Base-by-base conservation (phyloP, 2,113 vertebrate genomes). In the Rallus limicola region DNA sequence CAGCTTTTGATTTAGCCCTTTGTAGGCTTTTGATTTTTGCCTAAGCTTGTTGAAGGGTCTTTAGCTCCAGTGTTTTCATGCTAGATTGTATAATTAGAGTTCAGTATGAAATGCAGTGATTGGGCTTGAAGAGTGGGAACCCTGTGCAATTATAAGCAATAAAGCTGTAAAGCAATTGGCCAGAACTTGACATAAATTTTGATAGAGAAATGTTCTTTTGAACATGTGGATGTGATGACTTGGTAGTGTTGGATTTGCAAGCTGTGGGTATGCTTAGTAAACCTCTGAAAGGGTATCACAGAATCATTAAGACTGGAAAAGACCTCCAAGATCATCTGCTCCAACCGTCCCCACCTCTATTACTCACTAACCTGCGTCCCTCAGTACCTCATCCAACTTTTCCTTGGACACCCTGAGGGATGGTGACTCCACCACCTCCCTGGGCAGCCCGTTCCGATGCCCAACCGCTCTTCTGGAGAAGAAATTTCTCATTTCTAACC, bases 1-100 rank as follows among this genome's bases (percentile, higher is more conserved):
- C 91, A 95, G 93, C 92, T 95, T 95, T 93, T 95, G 87, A 94
- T 95, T 96, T 76, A 91, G 76, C 68, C 62, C 72, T 87, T 62
- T 55, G 67, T 65, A 83, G 78, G 72, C 91, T 69, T 93, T 93
- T 82, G 83, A 86, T 75, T 97, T 93, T 84, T 84, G 67, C 60
- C 81, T 82, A 36, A 91, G 91, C 89, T 95, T 60, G 62, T 96
- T 93, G 89, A 67, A 79, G 86, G 70, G 83, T 75, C 79, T 53
- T 31, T 56, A 44, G 81, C 86, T 86, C 56, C 87, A 69, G 8
- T 40, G 84, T 90, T 89, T 63, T 81, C 33, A 1, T 78, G 89
- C 89, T 94, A 34, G 69, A 89, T 89, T 46, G 69, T 56, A 9
- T 95, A 93, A 97, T 93, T 78, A 75, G 91, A 56, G 65, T 65